These are phyloP conservation scores for Brachionus koreanus DNA, from an alignment of 1,140 invertebrate genomes.

Conservation along the genomic window DNA sequence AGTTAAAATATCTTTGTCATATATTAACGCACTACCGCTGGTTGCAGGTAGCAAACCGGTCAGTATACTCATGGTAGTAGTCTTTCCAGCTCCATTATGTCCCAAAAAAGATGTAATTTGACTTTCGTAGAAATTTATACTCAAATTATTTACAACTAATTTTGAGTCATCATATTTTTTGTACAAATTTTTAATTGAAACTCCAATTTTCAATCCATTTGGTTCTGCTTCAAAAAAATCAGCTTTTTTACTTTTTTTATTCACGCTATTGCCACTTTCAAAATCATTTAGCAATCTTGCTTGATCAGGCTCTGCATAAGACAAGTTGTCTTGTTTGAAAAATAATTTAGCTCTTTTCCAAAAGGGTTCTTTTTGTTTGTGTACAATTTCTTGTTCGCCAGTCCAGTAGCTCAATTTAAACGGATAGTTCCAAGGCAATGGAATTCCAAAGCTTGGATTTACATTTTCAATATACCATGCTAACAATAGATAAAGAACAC, in stretches of 20 bases:
- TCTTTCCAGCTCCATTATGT: constrained; percentile 64
- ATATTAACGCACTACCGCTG: constrained; percentile 61
- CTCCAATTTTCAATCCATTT: constrained; percentile 61
- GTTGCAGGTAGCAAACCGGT: constrained; percentile 64
- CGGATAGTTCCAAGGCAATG: constrained; percentile 60
- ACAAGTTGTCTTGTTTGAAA: neutral
- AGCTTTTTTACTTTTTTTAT: neutral
- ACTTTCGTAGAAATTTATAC: constrained; percentile 42
- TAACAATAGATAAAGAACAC: constrained; percentile 58
- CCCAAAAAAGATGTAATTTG: constrained; percentile 59
- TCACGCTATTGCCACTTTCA: neutral
- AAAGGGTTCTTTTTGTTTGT: neutral
- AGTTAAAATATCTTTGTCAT: constrained; percentile 63
- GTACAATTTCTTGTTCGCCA: constrained; percentile 47
- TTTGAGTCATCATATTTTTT: constrained; percentile 61
- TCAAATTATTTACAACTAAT: constrained; percentile 23
- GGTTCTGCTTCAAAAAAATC: constrained; percentile 63
- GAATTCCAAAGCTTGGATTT: constrained; percentile 65
- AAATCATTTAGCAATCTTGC: neutral
- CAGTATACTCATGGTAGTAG: constrained; percentile 63
- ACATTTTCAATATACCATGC: constrained; percentile 67
- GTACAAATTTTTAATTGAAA: constrained; percentile 65
- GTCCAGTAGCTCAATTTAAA: constrained; percentile 63
- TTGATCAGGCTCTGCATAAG: constrained; percentile 28
- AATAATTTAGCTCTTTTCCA: neutral